These are phyloP conservation scores for Xiphorhynchus elegans DNA, from an alignment of 2,113 vertebrate genomes.

Conservation along the genomic window DNA sequence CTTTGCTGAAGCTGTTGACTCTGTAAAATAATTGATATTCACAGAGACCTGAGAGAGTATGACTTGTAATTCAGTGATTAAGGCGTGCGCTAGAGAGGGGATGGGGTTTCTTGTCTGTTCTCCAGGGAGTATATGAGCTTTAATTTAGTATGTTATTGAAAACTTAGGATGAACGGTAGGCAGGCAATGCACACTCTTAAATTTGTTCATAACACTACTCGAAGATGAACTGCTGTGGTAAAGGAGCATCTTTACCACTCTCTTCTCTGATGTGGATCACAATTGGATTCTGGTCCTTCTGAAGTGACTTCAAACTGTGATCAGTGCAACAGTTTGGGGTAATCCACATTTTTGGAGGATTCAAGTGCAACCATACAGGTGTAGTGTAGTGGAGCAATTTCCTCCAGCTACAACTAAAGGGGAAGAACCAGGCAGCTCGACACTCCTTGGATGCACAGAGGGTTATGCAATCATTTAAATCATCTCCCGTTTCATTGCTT, in stretches of 20 bases:
- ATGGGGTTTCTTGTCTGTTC: background rate
- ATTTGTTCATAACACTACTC: background rate
- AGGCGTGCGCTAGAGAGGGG: background rate
- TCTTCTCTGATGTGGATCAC: background rate
- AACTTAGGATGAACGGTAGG: background rate
- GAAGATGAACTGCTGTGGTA: background rate
- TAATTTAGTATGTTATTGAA: background rate
- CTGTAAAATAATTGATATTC: background rate
- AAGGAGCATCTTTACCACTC: background rate
- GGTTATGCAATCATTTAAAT: background rate
- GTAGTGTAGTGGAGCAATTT: background rate
- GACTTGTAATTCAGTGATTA: background rate
- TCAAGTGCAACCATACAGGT: background rate
- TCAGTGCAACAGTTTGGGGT: background rate
- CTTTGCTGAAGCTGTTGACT: background rate
- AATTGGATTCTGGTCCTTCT: background rate
- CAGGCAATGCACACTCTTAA: background rate
- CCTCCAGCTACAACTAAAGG: background rate
- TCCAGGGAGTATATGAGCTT: background rate
- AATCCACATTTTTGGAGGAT: background rate
- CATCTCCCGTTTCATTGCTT: background rate
- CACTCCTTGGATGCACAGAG: background rate
- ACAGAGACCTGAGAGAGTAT: background rate
- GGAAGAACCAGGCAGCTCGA: background rate
- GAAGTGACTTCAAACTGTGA: background rate